phyloP scores from a whole-genome alignment of 2,113 vertebrate species.

The Mixornis gularis region DNA sequence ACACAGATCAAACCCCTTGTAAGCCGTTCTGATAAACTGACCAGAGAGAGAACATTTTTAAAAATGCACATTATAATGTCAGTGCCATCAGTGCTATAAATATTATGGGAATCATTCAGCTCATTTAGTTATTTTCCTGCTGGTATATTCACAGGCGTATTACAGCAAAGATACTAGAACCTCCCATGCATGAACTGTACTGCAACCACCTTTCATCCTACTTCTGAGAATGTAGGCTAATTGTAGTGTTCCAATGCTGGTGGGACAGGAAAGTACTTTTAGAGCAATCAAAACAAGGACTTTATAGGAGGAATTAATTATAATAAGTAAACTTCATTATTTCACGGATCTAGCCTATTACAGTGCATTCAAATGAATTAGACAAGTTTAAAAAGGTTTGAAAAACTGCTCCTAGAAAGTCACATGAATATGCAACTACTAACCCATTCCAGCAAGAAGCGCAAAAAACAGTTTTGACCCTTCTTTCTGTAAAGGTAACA shows the following conservation, averaged over 20 bases:
- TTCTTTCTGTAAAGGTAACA: neutral
- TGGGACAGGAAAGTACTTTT: neutral
- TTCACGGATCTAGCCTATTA: neutral
- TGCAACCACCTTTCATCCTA: neutral
- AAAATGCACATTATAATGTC: neutral
- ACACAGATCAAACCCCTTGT: neutral
- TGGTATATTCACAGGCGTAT: neutral
- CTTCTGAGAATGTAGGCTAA: neutral
- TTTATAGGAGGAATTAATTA: neutral
- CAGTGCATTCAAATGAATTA: neutral
- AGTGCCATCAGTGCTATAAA: neutral
- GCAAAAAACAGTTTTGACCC: neutral
- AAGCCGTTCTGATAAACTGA: neutral
- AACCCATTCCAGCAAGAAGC: neutral
- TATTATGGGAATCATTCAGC: neutral
- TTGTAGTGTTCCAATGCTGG: neutral
- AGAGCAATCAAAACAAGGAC: neutral
- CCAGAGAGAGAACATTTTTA: neutral
- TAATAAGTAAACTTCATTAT: neutral
- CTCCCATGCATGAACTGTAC: neutral
- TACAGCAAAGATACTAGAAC: neutral
- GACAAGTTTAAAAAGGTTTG: neutral
- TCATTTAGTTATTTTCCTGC: neutral
- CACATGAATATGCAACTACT: rapidly evolving
- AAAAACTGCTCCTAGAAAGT: neutral